Base-by-base conservation (phyloP, 2,113 vertebrate species). In the Microcebus griseorufus region DNA sequence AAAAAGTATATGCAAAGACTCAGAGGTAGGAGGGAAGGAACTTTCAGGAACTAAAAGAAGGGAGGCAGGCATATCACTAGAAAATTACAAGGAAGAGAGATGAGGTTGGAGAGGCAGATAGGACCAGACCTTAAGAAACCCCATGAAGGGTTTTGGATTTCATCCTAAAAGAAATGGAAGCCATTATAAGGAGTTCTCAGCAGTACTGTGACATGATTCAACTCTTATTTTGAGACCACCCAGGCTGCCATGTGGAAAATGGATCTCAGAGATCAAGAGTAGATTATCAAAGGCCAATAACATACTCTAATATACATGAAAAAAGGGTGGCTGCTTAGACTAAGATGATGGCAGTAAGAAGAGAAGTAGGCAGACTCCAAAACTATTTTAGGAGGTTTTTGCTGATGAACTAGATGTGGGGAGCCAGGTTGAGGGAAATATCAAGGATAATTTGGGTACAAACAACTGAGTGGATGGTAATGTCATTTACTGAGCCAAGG, bases 381-480 rank as follows among this genome's bases (percentile, higher is more conserved):
- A 95, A 42, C 67, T 93, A 45, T 45, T 84, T 80, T 67, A 83
- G 83, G 83, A 73, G 27, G 45, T 76, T 90, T 83, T 79, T 69
- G 76, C 37, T 55, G 37, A 84, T 80, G 42, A 79, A 79, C 48
- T 88, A n/a, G 53, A 90, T 45, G 17, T 29, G 76, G n/a, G 29
- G 69, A 93, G 51, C 64, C 16, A 83, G 51, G 48, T 23, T 34
- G 37, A 94, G 58, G 42, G 39, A 90, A 92, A 70, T 45, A 95
- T 51, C 76, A 80, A 72, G 22, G 60, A 91, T 58, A 86, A 94
- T 73, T 96, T 34, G 92, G 88, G 73, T 48, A 89, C 9, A 79
- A 91, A 64, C 37, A 79, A 48, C 62, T 72, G 13, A 58, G 75
- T 83, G 10, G 64, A 75, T 39, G 45, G 76, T 70, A 82, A 86